Conservation (phyloP, 1,140 invertebrate genomes). For the Drosophila athabasca region DNA sequence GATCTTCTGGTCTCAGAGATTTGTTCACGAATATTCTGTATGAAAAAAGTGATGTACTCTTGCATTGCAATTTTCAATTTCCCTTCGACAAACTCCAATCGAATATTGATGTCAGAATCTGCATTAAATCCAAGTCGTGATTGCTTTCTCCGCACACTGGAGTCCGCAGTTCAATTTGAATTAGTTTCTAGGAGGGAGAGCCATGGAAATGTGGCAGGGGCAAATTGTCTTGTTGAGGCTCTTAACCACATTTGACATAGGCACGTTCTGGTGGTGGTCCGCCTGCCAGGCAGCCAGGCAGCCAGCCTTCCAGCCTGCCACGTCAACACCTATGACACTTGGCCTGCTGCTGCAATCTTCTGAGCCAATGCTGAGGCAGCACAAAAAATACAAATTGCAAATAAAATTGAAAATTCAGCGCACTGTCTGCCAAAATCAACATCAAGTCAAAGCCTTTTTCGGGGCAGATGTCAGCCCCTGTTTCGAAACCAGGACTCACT, state of each 20-base stretch:
- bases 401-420: slow-evolving; percentile 79
- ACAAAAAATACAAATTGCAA: slow-evolving; percentile 61
- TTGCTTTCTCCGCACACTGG: background rate
- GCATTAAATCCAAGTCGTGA: background rate
- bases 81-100: background rate
- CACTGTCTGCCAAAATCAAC: slow-evolving; percentile 71
- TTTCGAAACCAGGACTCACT: slow-evolving; percentile 1
- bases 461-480: slow-evolving; percentile 16
- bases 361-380: slow-evolving; percentile 52
- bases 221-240: slow-evolving; percentile 48
- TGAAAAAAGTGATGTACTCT: too few species aligned
- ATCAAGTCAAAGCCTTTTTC: slow-evolving; percentile 43
- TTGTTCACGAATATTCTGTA: too few species aligned
- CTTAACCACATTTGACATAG: slow-evolving; percentile 70
- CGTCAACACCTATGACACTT: slow-evolving; percentile 63
- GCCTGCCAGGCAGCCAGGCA: too few species aligned
- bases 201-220: background rate
- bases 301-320: slow-evolving; percentile 43
- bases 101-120: slow-evolving; percentile 7
- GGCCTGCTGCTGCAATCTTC: slow-evolving; percentile 29
- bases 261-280: slow-evolving; percentile 50
- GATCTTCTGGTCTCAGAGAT: too few species aligned
- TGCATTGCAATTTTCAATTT: slow-evolving; percentile 32
- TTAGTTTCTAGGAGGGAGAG: background rate
- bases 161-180: background rate